Percentiles rank a stretch among this genome's conserved stretches.
These are phyloP conservation scores for Halisarca cf. caerulea DNA, from an alignment of 37 sponge, comb jelly and placozoan genomes.

Conservation along the genomic window DNA sequence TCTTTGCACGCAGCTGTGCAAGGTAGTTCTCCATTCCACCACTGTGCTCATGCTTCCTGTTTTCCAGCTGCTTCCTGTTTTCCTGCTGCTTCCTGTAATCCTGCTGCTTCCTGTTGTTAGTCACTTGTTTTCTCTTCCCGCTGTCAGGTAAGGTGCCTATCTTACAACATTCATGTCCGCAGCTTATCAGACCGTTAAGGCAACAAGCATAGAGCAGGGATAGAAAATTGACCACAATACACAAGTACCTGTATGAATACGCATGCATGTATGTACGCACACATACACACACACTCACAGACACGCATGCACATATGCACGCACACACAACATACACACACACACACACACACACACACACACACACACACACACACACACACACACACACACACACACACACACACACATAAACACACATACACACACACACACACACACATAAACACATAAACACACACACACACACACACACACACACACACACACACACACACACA, in stretches of 20 bases:
- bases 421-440: no score
- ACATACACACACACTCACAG: no score
- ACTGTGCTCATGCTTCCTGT: not conserved
- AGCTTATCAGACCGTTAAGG: slow-evolving; percentile 14
- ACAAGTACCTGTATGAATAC: not conserved
- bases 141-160: slow-evolving; percentile 26
- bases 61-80: no score
- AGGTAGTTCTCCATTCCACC: slow-evolving; percentile 39
- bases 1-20: slow-evolving; percentile 50
- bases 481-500: not conserved
- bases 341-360: no score
- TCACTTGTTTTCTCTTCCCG: not conserved
- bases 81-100: not conserved
- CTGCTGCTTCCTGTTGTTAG: not conserved
- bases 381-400: no score
- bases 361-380: no score
- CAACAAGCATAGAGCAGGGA: not conserved
- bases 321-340: no score
- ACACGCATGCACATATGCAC: no score
- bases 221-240: not conserved
- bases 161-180: slow-evolving; percentile 84
- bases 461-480: no score
- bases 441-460: no score
- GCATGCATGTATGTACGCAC: not conserved
- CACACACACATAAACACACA: no score